Conservation (phyloP, 1,140 invertebrate species). For the Brachionus rotundiformis region DNA sequence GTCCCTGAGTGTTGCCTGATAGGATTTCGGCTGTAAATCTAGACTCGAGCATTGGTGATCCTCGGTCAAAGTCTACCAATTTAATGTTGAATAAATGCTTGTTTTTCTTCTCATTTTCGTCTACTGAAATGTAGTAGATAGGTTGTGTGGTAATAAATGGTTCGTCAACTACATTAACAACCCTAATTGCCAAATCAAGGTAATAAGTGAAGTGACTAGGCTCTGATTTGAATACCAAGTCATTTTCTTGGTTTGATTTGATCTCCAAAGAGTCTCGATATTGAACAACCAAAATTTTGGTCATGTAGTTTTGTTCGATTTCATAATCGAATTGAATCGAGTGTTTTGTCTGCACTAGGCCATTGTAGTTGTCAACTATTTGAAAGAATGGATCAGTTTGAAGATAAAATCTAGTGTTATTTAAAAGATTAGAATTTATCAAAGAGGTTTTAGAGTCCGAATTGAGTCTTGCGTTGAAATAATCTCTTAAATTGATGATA, state of each 20-base stretch:
- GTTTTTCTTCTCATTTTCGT: conserved; percentile 32
- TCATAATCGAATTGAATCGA: conserved; percentile 51
- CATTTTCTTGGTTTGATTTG: not conserved
- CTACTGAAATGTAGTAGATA: not conserved
- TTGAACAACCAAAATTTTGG: conserved; percentile 7
- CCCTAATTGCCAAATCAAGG: not conserved
- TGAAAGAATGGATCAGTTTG: not conserved
- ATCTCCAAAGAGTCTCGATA: not conserved
- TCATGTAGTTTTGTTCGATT: conserved; percentile 4
- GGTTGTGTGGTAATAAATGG: conserved; percentile 20
- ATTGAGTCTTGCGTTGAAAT: not conserved
- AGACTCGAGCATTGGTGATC: not conserved
- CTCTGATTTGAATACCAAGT: conserved; percentile 14
- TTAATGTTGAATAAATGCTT: not conserved
- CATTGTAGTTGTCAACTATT: conserved; percentile 31
- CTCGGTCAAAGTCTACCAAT: conserved; percentile 15
- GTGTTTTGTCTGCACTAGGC: not conserved
- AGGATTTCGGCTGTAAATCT: conserved; percentile 3
- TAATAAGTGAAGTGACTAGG: not conserved
- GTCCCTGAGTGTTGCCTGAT: conserved; percentile 25
- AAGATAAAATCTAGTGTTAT: conserved; percentile 1
- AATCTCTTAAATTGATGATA: not conserved
- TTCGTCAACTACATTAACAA: conserved; percentile 28
- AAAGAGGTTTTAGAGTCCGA: not conserved
- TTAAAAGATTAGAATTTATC: not conserved